Base-by-base conservation (phyloP, 1,140 invertebrate genomes). In the Pogonus chalceus region DNA sequence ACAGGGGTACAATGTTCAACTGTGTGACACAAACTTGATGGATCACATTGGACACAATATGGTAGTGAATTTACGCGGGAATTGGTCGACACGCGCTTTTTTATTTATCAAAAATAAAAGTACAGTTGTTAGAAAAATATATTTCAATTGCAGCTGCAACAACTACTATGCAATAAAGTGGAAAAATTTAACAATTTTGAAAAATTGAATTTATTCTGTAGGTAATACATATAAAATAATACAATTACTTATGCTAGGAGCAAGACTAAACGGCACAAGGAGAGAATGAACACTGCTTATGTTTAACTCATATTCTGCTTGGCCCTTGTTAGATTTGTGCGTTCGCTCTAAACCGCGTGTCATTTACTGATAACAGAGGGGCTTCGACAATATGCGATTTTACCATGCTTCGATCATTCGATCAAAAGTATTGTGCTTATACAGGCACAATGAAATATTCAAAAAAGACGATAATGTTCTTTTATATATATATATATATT, bases 41-140 rank as follows among this genome's bases (percentile, higher is more conserved):
- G 63, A 65, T 65, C 63, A 56, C 62, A 58, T 49, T 16, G 3
- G 22, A 61, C 58, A 63, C 63, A 65, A 65, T 65, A 65, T 65
- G 60, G 60, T 58, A 39, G n/a, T n/a, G n/a, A 47, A 23, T 26
- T 49, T 51, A 47, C 47, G 20, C 20, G 16, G 37, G 10, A 48
- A 16, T 43, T 14, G 18, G 50, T n/a, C n/a, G 26, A 7, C 3
- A 4, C 3, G 50, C 35, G 23, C 20, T 35, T 14, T n/a, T 9
- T 18, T 39, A 10, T 12, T 26, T 24, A 49, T 23, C 9, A 20
- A 23, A 12, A 31, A 16, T 23, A n/a, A 26, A 9, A 39, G 22
- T 24, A 18, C 16, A 14, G 20, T 22, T n/a, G n/a, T n/a, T 50
- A 14, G 21, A 24, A 16, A 22, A 26, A n/a, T 50, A n/a, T 14